Evolutionary conservation across 2,797 vertebrate genomes (phyloP).

Genomic region (Synaphobranchus kaupii): DNA sequence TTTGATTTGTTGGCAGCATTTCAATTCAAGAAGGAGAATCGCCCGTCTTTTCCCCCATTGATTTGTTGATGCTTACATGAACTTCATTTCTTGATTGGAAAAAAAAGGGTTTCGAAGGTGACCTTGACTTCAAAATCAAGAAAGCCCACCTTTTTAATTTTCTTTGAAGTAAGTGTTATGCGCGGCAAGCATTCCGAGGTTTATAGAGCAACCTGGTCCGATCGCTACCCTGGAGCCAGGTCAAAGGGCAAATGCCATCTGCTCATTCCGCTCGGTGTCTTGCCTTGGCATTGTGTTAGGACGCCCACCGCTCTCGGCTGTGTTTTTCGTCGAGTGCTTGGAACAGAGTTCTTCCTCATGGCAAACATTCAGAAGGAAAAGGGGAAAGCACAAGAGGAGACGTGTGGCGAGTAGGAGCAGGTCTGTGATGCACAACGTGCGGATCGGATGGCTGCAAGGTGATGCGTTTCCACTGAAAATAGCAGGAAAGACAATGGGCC

Average conservation of each 20-base stretch:
- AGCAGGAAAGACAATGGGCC: background rate
- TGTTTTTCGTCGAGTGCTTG: background rate
- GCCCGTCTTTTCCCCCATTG: background rate
- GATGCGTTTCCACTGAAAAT: background rate
- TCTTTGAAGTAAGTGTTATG: background rate
- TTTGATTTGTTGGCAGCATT: background rate
- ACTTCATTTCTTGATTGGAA: background rate
- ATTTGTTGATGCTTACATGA: background rate
- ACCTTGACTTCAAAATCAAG: background rate
- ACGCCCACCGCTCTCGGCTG: background rate
- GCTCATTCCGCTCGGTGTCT: background rate
- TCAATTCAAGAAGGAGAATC: background rate
- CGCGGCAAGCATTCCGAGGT: background rate
- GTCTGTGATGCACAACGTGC: background rate
- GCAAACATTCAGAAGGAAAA: background rate
- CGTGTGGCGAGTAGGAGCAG: background rate
- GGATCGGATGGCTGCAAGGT: background rate
- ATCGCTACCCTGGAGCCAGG: background rate
- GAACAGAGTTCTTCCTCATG: background rate
- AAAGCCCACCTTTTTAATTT: background rate
- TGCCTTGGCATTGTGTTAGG: background rate
- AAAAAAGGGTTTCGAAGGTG: background rate
- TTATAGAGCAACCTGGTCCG: background rate
- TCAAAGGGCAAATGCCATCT: background rate
- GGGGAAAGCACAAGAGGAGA: background rate